phyloP scores from a whole-genome alignment of 2,797 vertebrate genomes.

The Pantherophis alleghaniensis region DNA sequence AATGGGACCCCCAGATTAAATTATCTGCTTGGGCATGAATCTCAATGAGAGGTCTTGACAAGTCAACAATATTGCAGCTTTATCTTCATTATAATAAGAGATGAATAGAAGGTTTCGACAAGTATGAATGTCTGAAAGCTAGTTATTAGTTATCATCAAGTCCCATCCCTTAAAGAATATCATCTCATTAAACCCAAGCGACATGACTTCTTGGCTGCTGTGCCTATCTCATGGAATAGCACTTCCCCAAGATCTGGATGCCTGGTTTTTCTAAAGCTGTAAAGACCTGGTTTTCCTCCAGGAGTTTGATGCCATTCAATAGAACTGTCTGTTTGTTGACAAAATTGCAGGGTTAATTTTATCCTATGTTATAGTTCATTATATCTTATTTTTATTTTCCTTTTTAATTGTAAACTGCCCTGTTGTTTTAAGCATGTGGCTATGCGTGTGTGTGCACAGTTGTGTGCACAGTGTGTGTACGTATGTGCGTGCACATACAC shows the following conservation, averaged over 20 bases:
- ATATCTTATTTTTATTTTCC: background rate
- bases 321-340: background rate
- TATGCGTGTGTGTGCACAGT: background rate
- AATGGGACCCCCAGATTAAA: background rate
- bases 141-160: background rate
- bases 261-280: background rate
- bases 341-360: background rate
- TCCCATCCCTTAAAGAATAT: background rate
- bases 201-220: background rate
- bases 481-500: background rate
- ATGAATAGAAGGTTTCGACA: background rate
- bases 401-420: background rate
- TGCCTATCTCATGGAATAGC: background rate
- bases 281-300: background rate
- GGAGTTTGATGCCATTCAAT: background rate
- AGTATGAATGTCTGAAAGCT: background rate
- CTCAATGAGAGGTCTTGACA: background rate
- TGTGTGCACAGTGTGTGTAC: no score
- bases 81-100: background rate
- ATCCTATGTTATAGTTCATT: background rate
- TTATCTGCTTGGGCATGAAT: background rate
- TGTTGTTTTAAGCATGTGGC: background rate
- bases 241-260: background rate
- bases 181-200: background rate
- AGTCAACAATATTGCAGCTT: background rate